Conservation (phyloP, 1,140 invertebrate genomes). For the Magallana ariakensis region DNA sequence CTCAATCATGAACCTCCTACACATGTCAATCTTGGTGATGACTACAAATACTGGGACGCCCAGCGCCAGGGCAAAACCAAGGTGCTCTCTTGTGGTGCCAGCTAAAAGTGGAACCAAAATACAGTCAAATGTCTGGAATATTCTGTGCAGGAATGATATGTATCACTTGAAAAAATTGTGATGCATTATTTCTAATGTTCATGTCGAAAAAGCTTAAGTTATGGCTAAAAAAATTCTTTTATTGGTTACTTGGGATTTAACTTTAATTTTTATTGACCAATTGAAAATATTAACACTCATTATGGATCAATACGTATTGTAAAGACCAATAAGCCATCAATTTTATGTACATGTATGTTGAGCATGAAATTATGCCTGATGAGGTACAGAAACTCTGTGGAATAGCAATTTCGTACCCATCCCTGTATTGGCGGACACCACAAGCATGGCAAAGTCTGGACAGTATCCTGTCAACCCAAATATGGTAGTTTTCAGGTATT, state of each 20-base stretch:
- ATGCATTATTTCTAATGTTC: too few species aligned
- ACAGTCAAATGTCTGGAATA: too few species aligned
- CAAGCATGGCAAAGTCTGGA: constrained; percentile 96
- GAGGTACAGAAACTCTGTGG: too few species aligned
- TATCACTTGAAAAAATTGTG: too few species aligned
- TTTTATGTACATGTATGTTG: neutral
- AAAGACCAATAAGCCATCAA: neutral
- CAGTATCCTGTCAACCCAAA: constrained; percentile 95
- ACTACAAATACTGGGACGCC: constrained; percentile 99
- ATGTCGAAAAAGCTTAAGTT: too few species aligned
- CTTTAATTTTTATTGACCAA: too few species aligned
- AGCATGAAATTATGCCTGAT: neutral
- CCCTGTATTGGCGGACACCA: constrained; percentile 85
- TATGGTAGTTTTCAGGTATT: constrained; percentile 97
- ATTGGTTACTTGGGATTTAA: too few species aligned
- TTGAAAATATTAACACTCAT: too few species aligned
- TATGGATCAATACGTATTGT: too few species aligned
- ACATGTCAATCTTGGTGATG: constrained; percentile 99
- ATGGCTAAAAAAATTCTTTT: too few species aligned
- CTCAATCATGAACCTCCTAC: constrained; percentile 95
- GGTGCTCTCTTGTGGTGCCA: constrained; percentile 99
- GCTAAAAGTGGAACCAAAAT: constrained; percentile 71
- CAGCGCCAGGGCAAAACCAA: constrained; percentile 95
- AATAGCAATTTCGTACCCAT: constrained; percentile 70
- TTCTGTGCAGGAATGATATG: too few species aligned